These are phyloP conservation scores for Drosophila orena DNA, from an alignment of 1,140 invertebrate genomes.

Conservation along the genomic window DNA sequence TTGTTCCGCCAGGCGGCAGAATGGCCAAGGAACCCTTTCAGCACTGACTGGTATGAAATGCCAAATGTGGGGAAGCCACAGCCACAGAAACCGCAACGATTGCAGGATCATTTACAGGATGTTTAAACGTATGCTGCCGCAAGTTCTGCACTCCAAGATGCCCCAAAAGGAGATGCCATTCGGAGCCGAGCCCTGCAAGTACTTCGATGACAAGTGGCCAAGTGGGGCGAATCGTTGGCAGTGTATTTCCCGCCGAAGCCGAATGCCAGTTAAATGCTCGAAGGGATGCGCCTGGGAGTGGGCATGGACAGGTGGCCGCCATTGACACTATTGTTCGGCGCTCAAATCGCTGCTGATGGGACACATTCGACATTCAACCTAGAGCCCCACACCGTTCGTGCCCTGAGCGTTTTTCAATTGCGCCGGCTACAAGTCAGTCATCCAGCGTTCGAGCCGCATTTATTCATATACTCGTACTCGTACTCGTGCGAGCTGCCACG, in stretches of 20 bases:
- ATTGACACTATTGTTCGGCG: constrained; percentile 56
- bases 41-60: no score
- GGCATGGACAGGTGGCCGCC: constrained; percentile 6
- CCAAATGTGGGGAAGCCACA: no score
- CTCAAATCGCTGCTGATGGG: constrained; percentile 66
- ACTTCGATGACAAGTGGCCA: not conserved
- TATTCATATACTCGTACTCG: constrained; percentile 38
- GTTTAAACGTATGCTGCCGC: no score
- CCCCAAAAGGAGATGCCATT: no score
- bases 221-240: not conserved
- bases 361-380: constrained; percentile 50
- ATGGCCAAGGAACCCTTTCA: no score
- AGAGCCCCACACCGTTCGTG: constrained; percentile 18
- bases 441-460: constrained; percentile 54
- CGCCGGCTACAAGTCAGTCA: constrained; percentile 69
- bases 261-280: not conserved
- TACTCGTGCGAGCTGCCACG: not conserved
- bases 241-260: not conserved
- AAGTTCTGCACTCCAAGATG: no score
- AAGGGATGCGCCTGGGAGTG: not conserved
- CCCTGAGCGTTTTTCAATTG: constrained; percentile 27
- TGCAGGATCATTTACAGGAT: no score
- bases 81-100: no score
- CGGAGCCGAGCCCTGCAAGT: not conserved
- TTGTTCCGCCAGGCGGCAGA: no score